A percentile compares a stretch with the other conserved stretches of the same genome.
Conservation (phyloP, 2,113 vertebrate species). For the Pedionomus torquatus region DNA sequence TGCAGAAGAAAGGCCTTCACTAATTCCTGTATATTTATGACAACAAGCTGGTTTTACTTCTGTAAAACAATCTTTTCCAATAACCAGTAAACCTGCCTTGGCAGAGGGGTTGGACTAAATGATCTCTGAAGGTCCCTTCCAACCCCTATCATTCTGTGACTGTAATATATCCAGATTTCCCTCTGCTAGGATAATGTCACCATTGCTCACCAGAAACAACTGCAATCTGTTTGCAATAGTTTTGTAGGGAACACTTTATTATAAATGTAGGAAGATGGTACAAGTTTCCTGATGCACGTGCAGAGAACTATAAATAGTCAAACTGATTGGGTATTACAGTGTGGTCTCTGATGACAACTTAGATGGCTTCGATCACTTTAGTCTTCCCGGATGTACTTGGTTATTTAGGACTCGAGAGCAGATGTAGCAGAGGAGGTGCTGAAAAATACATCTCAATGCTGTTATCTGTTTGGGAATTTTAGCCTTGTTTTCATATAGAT, state of each 20-base stretch:
- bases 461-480: not conserved
- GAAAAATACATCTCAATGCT: not conserved
- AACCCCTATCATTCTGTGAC: not conserved
- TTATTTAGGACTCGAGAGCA: not conserved
- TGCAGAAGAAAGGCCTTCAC: not conserved
- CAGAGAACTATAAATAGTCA: not conserved
- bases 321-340: not conserved
- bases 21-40: not conserved
- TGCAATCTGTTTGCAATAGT: rapidly evolving
- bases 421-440: not conserved
- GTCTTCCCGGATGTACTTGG: not conserved
- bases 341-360: not conserved
- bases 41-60: not conserved
- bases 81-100: not conserved
- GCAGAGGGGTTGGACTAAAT: not conserved
- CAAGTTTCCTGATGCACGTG: not conserved
- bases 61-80: not conserved
- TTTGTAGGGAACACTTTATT: not conserved
- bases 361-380: not conserved
- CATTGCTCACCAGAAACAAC: not conserved
- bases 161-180: conserved; percentile 29
- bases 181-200: conserved; percentile 7
- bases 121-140: not conserved
- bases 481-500: not conserved
- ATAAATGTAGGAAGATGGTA: not conserved